Base-by-base conservation (phyloP, 2,797 vertebrate genomes). In the Falco rusticolus region DNA sequence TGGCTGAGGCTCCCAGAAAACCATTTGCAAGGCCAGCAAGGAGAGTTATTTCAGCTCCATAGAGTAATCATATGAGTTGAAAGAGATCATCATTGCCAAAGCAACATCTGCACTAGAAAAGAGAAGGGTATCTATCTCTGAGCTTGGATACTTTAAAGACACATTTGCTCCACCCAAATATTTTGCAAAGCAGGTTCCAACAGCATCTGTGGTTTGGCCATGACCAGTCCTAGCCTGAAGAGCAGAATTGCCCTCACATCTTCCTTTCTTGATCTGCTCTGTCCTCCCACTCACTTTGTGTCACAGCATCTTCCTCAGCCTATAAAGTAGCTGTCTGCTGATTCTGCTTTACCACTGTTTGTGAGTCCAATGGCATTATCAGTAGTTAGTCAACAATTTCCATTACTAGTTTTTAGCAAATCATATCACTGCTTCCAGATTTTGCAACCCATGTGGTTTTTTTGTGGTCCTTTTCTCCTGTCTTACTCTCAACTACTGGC, bases 81-180 rank as follows among this genome's bases (percentile, higher is more conserved):
- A 60, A 51, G 45, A 68, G 33, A 60, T 53, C 14, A n/a, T 31
- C 31, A 56, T n/a, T 59, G 16, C 50, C 54, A 45, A 18, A 26
- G 26, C 37, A 76, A 10, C 26, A 19, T 25, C 26, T 76, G 25
- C 21, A 8, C 5, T 56, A 43, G 64, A 48, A 71, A 53, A 56
- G 3, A 34, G 41, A 51, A 56, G 10, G 29, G 18, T 18, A 10
- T 16, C 33, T 41, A 1, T 60, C 29, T 84, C 22, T 75, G 57
- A 51, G 33, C 37, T 71, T 0, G 0, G 24, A 6, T 24, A 25
- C 16, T 65, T 63, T 19, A 84, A 75, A 65, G 33, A 43, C 19
- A 24, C 2, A 2, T 43, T 56, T 77, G 47, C 63, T 72, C 14
- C 45, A 43, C 0, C 0, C 2, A 7, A 21, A 13, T 54, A 6